Evolutionary conservation across 2,797 vertebrate species (phyloP), one percentile per base, ranked within the genome.

Genomic region (Notolabrus celidotus): DNA sequence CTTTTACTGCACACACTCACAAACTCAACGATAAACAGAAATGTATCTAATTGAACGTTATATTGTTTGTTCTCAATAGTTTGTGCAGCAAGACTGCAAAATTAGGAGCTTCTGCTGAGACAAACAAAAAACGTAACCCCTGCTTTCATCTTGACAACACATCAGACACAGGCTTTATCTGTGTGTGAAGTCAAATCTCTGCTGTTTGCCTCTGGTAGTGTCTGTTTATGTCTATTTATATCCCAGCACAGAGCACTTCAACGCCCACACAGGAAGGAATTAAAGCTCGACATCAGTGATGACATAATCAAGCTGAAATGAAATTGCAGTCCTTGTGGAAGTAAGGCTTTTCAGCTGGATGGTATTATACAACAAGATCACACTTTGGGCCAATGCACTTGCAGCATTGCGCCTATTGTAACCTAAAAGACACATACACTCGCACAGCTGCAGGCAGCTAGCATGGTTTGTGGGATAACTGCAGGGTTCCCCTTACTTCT

Each of bases 271-370:
- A 80, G 86, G 79, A 90, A 80, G 83, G 83, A 90, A 84, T 92
- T 88, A 89, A 86, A 85, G 74, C 72, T 41, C 34, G 1, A 51
- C 86, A 83, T 87, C 81, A 69, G 63, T 61, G 86, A 90, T 92
- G 90, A 91, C 85, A 92, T 92, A 90, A 92, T 88, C 81, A 79
- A 73, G 77, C 79, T 50, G 71, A 78, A 89, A 89, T 87, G 64
- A 88, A 87, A 85, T 38, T 77, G 64, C 77, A 62, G 76, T 62
- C 57, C 56, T 66, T 7, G 71, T 78, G 76, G 52, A 79, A 80
- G 58, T 53, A 50, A 53, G 58, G 71, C 70, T 83, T 81, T 85
- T 86, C 53, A 83, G 51, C 17, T 0, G 49, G 52, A 84, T 67
- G 50, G 71, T 72, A 86, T 91, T 89, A 89, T 61, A 80, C 79